These are phyloP conservation scores for Phaenicophaeus curvirostris DNA, from an alignment of 2,797 vertebrate genomes.

Conservation along the genomic window DNA sequence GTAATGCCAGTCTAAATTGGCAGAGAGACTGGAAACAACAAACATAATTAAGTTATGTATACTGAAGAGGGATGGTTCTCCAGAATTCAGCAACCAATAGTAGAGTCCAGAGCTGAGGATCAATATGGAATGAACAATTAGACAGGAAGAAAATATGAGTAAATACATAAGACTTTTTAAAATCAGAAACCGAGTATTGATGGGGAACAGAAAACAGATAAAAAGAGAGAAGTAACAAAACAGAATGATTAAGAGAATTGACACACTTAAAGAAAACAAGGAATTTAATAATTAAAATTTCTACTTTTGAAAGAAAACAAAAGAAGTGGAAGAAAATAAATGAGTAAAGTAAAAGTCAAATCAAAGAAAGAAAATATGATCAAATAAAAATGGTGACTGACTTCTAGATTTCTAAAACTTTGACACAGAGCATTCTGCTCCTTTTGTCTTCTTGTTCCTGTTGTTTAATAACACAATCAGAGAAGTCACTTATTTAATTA, in stretches of 20 bases:
- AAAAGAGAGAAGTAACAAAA: conserved; percentile 51
- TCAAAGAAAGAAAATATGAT: conserved; percentile 57
- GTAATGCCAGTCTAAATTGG: neutral
- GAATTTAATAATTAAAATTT: conserved; percentile 69
- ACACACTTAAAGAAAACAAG: conserved; percentile 54
- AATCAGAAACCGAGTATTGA: conserved; percentile 40
- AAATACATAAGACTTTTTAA: conserved; percentile 42
- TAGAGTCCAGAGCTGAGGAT: neutral
- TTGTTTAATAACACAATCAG: conserved; percentile 36
- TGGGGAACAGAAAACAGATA: conserved; percentile 34
- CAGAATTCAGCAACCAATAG: neutral
- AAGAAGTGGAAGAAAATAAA: conserved; percentile 31
- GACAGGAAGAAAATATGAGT: neutral
- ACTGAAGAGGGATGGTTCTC: neutral
- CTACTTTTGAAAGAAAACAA: conserved; percentile 9
- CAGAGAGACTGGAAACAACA: neutral
- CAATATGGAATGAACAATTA: neutral
- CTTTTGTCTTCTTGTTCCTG: conserved; percentile 53
- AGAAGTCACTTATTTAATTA: conserved; percentile 46
- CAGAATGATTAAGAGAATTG: conserved; percentile 67
- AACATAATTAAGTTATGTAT: neutral
- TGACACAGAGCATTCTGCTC: neutral
- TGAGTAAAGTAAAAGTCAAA: conserved; percentile 55
- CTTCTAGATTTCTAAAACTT: conserved; percentile 63
- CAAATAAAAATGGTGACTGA: conserved; percentile 65